Percentiles rank a stretch among this genome's conserved stretches.
phyloP scores from a whole-genome alignment of 1,140 invertebrate genomes.

The Rhyacophila brunnea region DNA sequence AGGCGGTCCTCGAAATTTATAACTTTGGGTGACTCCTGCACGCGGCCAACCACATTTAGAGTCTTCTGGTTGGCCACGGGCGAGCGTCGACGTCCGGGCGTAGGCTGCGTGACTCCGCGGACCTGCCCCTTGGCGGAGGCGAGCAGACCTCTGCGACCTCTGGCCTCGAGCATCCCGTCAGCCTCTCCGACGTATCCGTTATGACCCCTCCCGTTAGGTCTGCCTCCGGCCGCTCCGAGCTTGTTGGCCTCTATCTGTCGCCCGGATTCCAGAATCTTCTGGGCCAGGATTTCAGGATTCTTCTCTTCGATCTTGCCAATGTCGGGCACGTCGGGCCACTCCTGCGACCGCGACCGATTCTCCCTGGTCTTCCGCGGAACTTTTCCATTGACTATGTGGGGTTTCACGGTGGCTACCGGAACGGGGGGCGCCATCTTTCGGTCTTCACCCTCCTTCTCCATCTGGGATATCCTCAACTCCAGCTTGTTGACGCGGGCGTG shows the following conservation, averaged over 20 bases:
- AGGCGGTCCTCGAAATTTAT: conserved; percentile 89
- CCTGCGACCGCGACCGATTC: conserved; percentile 75
- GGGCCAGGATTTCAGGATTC: conserved; percentile 84
- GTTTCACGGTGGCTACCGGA: conserved; percentile 50
- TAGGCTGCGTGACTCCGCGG: conserved; percentile 39
- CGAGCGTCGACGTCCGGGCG: conserved; percentile 40
- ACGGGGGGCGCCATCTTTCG: conserved; percentile 57
- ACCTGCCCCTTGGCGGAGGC: conserved; percentile 30
- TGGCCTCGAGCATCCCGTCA: conserved; percentile 42
- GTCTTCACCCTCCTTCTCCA: conserved; percentile 71
- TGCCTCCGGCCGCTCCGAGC: conserved; percentile 42
- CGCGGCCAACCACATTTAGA: conserved; percentile 49
- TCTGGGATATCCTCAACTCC: conserved; percentile 70
- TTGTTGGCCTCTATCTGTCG: conserved; percentile 82
- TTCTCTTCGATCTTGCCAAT: conserved; percentile 88
- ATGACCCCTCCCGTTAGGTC: conserved; percentile 43
- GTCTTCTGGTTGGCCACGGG: conserved; percentile 49
- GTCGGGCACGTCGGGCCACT: conserved; percentile 88
- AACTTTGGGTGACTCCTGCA: conserved; percentile 77
- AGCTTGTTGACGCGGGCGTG: conserved; percentile 74
- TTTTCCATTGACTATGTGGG: conserved; percentile 48
- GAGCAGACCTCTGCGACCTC: conserved; percentile 23
- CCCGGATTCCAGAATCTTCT: conserved; percentile 86
- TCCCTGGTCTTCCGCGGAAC: conserved; percentile 67
- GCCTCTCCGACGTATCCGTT: conserved; percentile 48